phyloP scores from a whole-genome alignment of 2,113 vertebrate genomes.

The Andinoacara biseriatus region DNA sequence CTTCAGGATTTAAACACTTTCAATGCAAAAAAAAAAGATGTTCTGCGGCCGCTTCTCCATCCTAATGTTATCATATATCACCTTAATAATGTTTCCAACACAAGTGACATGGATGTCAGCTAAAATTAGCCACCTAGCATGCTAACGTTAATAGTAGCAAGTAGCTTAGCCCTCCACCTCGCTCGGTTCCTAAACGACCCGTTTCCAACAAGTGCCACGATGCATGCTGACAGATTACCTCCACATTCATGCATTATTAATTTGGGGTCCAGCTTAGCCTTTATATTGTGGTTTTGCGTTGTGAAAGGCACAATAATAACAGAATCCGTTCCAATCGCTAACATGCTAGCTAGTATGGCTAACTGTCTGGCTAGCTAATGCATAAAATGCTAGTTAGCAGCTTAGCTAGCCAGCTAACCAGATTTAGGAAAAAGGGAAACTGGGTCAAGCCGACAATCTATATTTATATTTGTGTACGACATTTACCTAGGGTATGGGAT shows the following conservation, averaged over 20 bases:
- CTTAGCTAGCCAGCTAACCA: constrained; percentile 68
- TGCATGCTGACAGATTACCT: constrained; percentile 12
- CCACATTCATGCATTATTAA: constrained; percentile 56
- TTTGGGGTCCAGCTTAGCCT: constrained; percentile 15
- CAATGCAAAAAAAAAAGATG: not conserved
- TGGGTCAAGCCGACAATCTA: constrained; percentile 69
- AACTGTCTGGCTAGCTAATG: constrained; percentile 66
- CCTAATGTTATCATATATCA: not conserved
- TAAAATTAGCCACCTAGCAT: constrained; percentile 63
- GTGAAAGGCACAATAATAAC: constrained; percentile 43
- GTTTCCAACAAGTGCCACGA: constrained; percentile 28
- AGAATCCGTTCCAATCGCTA: constrained; percentile 54
- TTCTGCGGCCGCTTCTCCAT: not conserved
- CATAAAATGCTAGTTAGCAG: constrained; percentile 74
- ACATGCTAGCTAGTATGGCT: constrained; percentile 65
- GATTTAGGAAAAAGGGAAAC: constrained; percentile 76
- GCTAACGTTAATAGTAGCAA: constrained; percentile 62
- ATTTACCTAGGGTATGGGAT: constrained; percentile 77
- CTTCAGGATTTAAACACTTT: not conserved
- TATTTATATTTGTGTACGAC: constrained; percentile 65
- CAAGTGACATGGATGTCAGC: constrained; percentile 58
- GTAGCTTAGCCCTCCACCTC: constrained; percentile 61
- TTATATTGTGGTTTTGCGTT: constrained; percentile 43
- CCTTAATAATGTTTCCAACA: constrained; percentile 2
- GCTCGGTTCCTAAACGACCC: constrained; percentile 44